Evolutionary conservation across 1,140 invertebrate species (phyloP).

Genomic region (Ostrea denselamellosa): DNA sequence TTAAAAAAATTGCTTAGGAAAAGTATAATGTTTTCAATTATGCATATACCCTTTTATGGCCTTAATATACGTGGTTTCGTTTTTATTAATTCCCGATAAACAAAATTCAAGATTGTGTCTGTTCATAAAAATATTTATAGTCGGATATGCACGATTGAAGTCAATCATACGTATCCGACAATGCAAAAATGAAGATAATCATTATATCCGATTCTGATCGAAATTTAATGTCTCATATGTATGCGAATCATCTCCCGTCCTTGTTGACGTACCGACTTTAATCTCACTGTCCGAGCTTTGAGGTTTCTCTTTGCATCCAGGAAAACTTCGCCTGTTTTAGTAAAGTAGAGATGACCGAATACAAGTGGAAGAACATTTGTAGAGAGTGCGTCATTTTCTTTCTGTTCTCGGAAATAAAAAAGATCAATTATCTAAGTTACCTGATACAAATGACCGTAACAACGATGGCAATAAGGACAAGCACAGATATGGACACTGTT

Average conservation of each 20-base stretch:
- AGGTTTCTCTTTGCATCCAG: background rate
- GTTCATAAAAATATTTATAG: too few species aligned
- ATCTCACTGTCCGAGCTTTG: background rate
- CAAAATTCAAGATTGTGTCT: too few species aligned
- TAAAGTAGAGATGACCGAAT: background rate
- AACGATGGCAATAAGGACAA: background rate
- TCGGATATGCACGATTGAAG: too few species aligned
- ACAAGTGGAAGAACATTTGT: background rate
- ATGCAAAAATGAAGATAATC: background rate
- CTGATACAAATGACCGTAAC: background rate
- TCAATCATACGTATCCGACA: too few species aligned
- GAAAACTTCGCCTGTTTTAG: background rate
- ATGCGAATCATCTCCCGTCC: background rate
- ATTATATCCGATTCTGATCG: background rate
- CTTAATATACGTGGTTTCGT: too few species aligned
- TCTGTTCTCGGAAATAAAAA: background rate
- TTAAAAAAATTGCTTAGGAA: too few species aligned
- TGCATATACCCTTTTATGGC: too few species aligned
- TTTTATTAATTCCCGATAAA: too few species aligned
- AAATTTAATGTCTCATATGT: background rate
- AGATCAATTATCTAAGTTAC: background rate
- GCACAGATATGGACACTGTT: background rate
- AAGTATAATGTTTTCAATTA: too few species aligned
- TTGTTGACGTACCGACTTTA: background rate
- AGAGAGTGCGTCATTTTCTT: background rate